Conservation (phyloP, 2,797 vertebrate species). For the Ateles fusciceps region DNA sequence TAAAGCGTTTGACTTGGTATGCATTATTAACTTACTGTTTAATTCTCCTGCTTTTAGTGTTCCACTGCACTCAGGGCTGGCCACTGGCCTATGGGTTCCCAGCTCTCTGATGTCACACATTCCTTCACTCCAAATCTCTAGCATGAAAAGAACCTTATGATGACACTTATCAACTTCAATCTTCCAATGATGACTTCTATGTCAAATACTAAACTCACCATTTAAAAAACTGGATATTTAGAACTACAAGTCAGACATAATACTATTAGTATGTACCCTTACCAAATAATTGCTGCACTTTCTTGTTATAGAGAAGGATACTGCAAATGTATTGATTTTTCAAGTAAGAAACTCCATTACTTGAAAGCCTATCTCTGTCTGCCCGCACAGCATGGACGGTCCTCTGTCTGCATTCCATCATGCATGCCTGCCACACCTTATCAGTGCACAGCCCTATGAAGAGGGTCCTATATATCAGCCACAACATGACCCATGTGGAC, state of each 20-base stretch:
- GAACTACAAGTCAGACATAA: background rate
- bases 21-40: background rate
- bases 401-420: constrained; percentile 39
- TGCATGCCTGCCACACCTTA: constrained; percentile 40
- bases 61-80: background rate
- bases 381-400: rapidly evolving
- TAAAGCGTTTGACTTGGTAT: background rate
- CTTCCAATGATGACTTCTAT: background rate
- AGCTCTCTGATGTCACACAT: background rate
- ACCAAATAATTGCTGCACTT: background rate
- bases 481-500: constrained; percentile 38
- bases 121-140: background rate
- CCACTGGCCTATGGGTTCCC: background rate
- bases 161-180: background rate
- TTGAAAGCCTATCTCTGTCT: background rate
- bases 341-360: background rate
- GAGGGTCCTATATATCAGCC: constrained; percentile 43
- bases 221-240: background rate
- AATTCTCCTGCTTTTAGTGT: background rate
- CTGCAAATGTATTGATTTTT: background rate
- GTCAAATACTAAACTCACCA: background rate
- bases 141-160: background rate
- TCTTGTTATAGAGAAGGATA: background rate
- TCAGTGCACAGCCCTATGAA: constrained; percentile 18
- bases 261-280: background rate